A percentile compares a stretch with the other conserved stretches of the same genome.
Evolutionary conservation across 2,797 vertebrate species (phyloP).

Genomic region (Amphiprion clarkii): DNA sequence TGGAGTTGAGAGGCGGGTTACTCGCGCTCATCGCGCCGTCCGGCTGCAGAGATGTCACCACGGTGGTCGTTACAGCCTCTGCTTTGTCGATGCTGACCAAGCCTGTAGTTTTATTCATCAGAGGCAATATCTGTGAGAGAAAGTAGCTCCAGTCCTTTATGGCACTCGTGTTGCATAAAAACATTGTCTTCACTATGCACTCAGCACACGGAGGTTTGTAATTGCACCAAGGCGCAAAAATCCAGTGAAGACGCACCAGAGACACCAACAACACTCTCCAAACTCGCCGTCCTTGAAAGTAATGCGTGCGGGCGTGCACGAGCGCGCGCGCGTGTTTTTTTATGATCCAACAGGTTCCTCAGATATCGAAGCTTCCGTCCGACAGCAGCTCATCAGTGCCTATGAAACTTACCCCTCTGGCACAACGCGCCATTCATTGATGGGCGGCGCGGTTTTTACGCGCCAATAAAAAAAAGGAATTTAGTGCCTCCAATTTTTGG

Average conservation of each 20-base stretch:
- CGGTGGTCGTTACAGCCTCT: constrained; percentile 86
- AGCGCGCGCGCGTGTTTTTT: background rate
- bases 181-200: constrained; percentile 79
- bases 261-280: background rate
- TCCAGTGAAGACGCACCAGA: background rate
- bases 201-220: constrained; percentile 3
- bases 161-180: constrained; percentile 90
- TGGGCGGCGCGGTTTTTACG: constrained; percentile 55
- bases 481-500: background rate
- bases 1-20: constrained; percentile 86
- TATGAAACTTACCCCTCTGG: constrained; percentile 35
- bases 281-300: constrained; percentile 16
- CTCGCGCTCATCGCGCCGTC: constrained; percentile 85
- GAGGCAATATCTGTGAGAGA: constrained; percentile 89
- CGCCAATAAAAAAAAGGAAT: constrained; percentile 10
- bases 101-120: constrained; percentile 88
- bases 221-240: constrained; percentile 21
- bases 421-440: constrained; percentile 17
- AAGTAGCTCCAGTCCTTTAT: constrained; percentile 93
- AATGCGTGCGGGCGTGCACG: background rate
- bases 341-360: constrained; percentile 53
- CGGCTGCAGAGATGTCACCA: constrained; percentile 88
- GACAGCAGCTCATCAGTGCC: constrained; percentile 30
- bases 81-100: constrained; percentile 83
- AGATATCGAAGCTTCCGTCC: constrained; percentile 18